A percentile compares a stretch with the other conserved stretches of the same genome.
These are phyloP conservation scores for Peromyscus nudipes DNA, from an alignment of 2,797 vertebrate genomes.

Conservation along the genomic window DNA sequence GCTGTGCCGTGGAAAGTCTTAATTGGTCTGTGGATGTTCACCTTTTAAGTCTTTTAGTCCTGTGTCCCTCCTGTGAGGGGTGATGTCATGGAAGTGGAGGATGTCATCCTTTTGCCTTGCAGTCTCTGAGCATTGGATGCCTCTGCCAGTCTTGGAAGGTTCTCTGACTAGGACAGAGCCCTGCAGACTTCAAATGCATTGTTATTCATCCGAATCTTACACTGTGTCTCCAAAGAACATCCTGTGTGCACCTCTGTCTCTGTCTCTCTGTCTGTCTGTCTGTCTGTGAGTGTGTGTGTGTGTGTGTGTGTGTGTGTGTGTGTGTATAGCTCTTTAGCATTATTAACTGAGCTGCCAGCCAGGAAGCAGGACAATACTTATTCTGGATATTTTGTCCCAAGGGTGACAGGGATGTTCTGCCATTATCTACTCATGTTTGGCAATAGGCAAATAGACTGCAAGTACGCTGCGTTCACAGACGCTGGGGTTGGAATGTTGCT, in stretches of 20 bases:
- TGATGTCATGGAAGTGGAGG: background rate
- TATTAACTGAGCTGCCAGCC: background rate
- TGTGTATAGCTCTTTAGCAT: background rate
- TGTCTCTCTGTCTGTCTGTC: background rate
- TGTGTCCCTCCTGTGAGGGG: background rate
- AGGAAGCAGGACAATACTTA: background rate
- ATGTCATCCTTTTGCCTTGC: background rate
- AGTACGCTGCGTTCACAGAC: background rate
- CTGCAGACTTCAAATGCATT: background rate
- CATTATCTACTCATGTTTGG: background rate
- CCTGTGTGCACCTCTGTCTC: background rate
- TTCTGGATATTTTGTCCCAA: background rate
- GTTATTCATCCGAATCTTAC: background rate
- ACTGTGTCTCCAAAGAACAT: background rate
- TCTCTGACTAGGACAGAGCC: background rate
- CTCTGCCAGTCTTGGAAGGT: background rate
- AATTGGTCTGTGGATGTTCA: background rate
- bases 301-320: background rate
- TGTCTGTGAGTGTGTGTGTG: background rate
- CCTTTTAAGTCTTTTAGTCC: background rate
- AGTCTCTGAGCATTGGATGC: background rate
- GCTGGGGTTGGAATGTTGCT: background rate
- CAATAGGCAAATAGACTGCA: background rate
- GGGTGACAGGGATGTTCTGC: background rate
- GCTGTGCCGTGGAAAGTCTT: background rate